Evolutionary conservation across 2,113 vertebrate species (phyloP), one percentile per base, ranked within the genome.

Genomic region (Brachypodius melanocephalos): DNA sequence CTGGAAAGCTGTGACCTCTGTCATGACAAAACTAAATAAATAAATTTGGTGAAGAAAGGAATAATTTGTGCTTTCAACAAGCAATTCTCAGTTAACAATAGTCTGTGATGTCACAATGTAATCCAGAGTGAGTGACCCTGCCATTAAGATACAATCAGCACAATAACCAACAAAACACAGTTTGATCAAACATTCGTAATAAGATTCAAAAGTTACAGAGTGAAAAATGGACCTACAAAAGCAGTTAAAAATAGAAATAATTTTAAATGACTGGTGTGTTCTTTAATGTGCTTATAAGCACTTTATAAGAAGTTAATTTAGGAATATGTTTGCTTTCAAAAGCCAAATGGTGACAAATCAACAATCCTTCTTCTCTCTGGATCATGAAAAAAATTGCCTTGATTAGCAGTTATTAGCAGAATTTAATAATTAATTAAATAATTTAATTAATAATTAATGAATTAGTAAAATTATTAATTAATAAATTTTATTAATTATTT

Each of bases 241-340:
- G 31, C 7, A 77, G 17, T 11, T 45, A 16, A 36, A 85, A 81
- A 21, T 17, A 24, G 13, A 62, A 61, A 20, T 13, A 0, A 7
- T 26, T 38, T 76, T 22, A 7, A 45, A 34, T 69, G 0, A 20
- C 4, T 1, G 1, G 10, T 22, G 6, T 3, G 12, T 54, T 80
- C 7, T 61, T 67, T 57, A 48, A 12, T 36, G 9, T 15, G 8
- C 48, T 82, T 24, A 9, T 46, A 57, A 57, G 54, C 32, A 31
- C 32, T 57, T 57, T n/a, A 14, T n/a, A n/a, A 22, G 20, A 19
- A 14, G 20, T n/a, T n/a, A 57, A 57, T 57, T n/a, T 57, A n/a
- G 32, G 32, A 57, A n/a, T n/a, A 32, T n/a, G 54, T n/a, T 57
- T n/a, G 54, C 32, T n/a, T 58, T 73, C 63, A 17, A 52, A 72